Percentiles rank a stretch among this genome's conserved stretches.
Evolutionary conservation across 2,888 invertebrate species (phyloP).

Genomic region (Troilus luridus): DNA sequence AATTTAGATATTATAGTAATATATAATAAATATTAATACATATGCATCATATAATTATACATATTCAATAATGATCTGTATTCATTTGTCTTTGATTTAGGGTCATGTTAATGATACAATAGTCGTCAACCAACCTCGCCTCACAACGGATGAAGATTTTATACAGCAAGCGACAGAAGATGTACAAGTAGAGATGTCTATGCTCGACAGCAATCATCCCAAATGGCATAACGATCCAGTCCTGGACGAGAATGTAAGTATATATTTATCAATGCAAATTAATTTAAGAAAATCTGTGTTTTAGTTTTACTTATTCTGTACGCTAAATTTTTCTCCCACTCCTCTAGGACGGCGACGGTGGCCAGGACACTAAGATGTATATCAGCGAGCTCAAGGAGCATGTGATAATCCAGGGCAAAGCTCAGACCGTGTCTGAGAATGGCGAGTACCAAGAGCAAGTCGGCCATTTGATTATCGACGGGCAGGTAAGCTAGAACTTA

Average conservation of each 20-base stretch:
- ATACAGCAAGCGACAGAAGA: slow-evolving; percentile 66
- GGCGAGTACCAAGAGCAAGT: slow-evolving; percentile 66
- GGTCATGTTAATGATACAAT: slow-evolving; percentile 86
- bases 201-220: slow-evolving; percentile 66
- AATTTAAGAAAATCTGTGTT: background rate
- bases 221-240: slow-evolving; percentile 64
- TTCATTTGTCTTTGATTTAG: slow-evolving; percentile 67
- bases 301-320: background rate
- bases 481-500: slow-evolving; percentile 64
- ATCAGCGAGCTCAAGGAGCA: slow-evolving; percentile 73
- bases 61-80: background rate
- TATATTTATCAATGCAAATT: background rate
- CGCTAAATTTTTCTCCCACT: background rate
- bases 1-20: too few species aligned
- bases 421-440: slow-evolving; percentile 63
- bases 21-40: too few species aligned
- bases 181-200: slow-evolving; percentile 69
- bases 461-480: slow-evolving; percentile 67
- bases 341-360: slow-evolving; percentile 64
- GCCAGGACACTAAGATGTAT: slow-evolving; percentile 70
- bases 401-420: slow-evolving; percentile 71
- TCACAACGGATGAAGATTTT: slow-evolving; percentile 71
- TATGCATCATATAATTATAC: too few species aligned
- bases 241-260: slow-evolving; percentile 62
- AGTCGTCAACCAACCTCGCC: slow-evolving; percentile 84